Conservation (phyloP, 1,140 invertebrate species). For the Atta cephalotes region DNA sequence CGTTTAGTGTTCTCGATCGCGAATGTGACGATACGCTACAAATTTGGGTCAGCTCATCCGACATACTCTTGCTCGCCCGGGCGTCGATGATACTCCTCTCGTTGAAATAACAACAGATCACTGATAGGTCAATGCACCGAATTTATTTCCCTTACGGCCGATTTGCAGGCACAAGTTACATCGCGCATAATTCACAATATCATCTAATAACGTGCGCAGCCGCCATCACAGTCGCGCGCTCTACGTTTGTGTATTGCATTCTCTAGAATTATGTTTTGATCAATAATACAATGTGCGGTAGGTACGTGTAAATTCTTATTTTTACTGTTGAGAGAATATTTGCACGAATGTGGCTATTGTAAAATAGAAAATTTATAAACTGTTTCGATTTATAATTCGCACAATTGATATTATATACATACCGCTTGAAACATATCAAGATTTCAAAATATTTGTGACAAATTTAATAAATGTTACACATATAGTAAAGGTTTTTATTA, state of each 20-base stretch:
- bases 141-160: constrained; percentile 45
- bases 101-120: constrained; percentile 10
- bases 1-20: constrained; percentile 65
- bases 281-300: constrained; percentile 28
- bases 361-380: neutral
- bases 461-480: neutral
- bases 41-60: constrained; percentile 70
- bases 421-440: neutral
- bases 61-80: constrained; percentile 55
- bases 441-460: neutral
- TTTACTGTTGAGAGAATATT: neutral
- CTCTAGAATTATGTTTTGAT: constrained; percentile 44
- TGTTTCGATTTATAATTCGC: neutral
- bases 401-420: neutral
- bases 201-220: constrained; percentile 56
- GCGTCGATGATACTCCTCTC: constrained; percentile 63
- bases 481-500: neutral
- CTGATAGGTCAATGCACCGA: constrained; percentile 25
- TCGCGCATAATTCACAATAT: constrained; percentile 55
- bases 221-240: constrained; percentile 10
- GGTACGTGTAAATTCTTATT: constrained; percentile 42
- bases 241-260: constrained; percentile 5
- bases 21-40: constrained; percentile 34
- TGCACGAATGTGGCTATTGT: neutral
- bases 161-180: constrained; percentile 41